Evolutionary conservation across 2,797 vertebrate genomes (phyloP).

Genomic region (Pseudopleuronectes americanus): DNA sequence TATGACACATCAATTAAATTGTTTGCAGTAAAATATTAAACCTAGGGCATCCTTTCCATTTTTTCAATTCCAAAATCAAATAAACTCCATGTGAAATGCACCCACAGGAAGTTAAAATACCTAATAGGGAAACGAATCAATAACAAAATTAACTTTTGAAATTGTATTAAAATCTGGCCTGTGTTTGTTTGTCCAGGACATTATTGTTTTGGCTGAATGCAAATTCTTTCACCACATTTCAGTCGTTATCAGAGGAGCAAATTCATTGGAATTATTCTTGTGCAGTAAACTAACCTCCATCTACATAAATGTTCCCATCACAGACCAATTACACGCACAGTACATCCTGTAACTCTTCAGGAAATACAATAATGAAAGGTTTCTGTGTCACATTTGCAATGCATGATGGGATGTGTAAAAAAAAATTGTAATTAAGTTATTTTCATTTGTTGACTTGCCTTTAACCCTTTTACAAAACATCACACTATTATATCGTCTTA

Average conservation of each 20-base stretch:
- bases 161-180: background rate
- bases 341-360: too few species aligned
- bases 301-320: too few species aligned
- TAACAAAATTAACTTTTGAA: background rate
- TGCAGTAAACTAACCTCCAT: too few species aligned
- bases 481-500: background rate
- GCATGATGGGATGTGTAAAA: background rate
- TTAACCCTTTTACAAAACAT: background rate
- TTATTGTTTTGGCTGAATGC: too few species aligned
- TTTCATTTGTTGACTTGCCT: background rate
- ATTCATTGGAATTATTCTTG: too few species aligned
- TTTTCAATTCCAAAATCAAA: background rate
- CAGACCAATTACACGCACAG: too few species aligned
- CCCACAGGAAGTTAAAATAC: background rate
- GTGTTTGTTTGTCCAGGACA: background rate
- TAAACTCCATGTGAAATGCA: background rate
- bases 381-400: background rate
- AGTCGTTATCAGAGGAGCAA: too few species aligned
- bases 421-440: background rate
- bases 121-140: background rate
- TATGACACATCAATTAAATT: too few species aligned
- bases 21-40: too few species aligned
- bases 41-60: background rate
- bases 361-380: too few species aligned
- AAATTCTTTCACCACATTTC: too few species aligned